Conservation (phyloP, 2,113 vertebrate species). For the Chroicocephalus ridibundus region DNA sequence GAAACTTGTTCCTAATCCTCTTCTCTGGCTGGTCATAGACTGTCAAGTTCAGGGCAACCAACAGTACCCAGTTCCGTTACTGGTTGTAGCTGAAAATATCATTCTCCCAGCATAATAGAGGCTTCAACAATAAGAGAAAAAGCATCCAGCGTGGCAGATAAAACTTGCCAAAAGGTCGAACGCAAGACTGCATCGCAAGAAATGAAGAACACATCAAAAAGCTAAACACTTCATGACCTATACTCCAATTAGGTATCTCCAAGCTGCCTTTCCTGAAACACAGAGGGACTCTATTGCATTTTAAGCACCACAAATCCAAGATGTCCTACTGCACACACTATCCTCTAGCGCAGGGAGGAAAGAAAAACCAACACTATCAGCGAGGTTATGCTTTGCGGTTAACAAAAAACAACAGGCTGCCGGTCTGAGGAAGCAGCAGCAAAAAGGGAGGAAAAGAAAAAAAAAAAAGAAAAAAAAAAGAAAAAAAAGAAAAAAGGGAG, state of each 20-base stretch:
- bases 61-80: no score
- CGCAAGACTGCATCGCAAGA: no score
- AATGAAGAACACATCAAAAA: background rate
- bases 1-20: background rate
- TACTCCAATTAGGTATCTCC: background rate
- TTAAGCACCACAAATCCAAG: background rate
- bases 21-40: background rate
- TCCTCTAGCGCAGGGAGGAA: background rate
- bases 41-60: background rate
- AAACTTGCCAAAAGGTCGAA: background rate
- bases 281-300: background rate
- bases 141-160: background rate
- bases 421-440: background rate
- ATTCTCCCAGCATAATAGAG: background rate
- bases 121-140: background rate
- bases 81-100: fast-evolving
- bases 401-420: background rate
- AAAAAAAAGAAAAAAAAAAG: no score
- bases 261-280: background rate
- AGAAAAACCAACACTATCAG: fast-evolving
- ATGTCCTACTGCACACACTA: background rate
- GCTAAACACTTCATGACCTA: background rate
- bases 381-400: background rate
- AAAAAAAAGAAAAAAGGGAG: background rate
- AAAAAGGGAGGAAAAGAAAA: background rate